Evolutionary conservation across 2,888 invertebrate genomes (phyloP).

Genomic region (Drosophila bunnanda): DNA sequence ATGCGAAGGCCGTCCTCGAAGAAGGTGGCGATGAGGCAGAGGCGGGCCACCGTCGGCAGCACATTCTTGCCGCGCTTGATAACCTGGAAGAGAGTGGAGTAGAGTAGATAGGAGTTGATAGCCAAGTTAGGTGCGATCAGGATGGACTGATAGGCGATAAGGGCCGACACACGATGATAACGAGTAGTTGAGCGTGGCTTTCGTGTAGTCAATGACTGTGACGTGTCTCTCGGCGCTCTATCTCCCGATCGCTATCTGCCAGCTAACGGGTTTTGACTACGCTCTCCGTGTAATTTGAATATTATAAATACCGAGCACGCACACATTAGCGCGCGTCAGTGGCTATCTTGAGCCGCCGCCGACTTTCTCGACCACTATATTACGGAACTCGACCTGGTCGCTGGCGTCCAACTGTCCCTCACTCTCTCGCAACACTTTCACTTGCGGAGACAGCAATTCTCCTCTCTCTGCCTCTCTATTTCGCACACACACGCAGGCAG

Average conservation of each 20-base stretch:
- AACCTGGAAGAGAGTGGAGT: slow-evolving; percentile 87
- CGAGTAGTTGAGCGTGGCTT: slow-evolving; percentile 33
- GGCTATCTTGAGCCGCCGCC: slow-evolving; percentile 25
- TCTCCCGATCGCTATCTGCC: slow-evolving; percentile 29
- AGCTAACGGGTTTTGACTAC: slow-evolving; percentile 69
- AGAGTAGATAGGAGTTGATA: slow-evolving; percentile 7
- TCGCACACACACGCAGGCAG: slow-evolving; percentile 28
- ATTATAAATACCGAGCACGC: slow-evolving; percentile 36
- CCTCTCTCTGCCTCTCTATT: slow-evolving; percentile 49
- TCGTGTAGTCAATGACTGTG: slow-evolving; percentile 57
- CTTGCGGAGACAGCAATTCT: slow-evolving; percentile 41
- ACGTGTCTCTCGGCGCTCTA: slow-evolving; percentile 60
- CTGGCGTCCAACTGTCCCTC: slow-evolving; percentile 35
- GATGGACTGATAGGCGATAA: slow-evolving; percentile 30
- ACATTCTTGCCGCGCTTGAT: slow-evolving; percentile 96
- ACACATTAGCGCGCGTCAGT: slow-evolving; percentile 17
- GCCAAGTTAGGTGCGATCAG: slow-evolving; percentile 13
- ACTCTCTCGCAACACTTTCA: slow-evolving; percentile 72
- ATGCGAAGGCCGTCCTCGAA: slow-evolving; percentile 99
- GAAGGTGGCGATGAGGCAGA: slow-evolving; percentile 99
- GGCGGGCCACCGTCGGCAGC: slow-evolving; percentile 96
- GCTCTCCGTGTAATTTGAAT: slow-evolving; percentile 55
- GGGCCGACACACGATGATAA: slow-evolving; percentile 55
- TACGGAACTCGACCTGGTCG: slow-evolving; percentile 61
- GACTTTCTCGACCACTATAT: slow-evolving; percentile 56